Evolutionary conservation across 2,113 vertebrate genomes (phyloP).

Genomic region (Chaenogobius annularis): DNA sequence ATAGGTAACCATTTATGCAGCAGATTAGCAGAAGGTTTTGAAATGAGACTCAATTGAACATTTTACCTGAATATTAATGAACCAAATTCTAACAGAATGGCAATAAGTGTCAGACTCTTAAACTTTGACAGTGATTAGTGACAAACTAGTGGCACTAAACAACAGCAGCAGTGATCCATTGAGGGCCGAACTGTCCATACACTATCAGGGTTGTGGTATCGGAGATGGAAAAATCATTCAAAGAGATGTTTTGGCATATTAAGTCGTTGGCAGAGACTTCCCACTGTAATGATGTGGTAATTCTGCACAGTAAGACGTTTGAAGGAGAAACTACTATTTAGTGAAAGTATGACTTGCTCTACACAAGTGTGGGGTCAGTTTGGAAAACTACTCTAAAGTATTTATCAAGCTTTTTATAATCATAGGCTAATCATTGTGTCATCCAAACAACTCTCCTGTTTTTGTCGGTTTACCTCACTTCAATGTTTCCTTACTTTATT

Average conservation of each 20-base stretch:
- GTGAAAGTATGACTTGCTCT: slow-evolving; percentile 34
- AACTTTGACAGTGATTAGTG: not conserved
- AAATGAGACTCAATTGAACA: not conserved
- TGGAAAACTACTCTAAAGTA: slow-evolving; percentile 18
- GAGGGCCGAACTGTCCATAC: not conserved
- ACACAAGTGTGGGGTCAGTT: slow-evolving; percentile 6
- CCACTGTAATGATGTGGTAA: slow-evolving; percentile 11
- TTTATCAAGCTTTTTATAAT: not conserved
- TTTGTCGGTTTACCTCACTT: not conserved
- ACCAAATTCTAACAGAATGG: not conserved
- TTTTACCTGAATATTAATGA: not conserved
- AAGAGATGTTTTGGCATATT: slow-evolving; percentile 1
- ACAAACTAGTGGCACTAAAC: not conserved
- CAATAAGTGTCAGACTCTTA: not conserved
- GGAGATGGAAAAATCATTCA: not conserved
- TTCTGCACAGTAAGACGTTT: slow-evolving; percentile 5
- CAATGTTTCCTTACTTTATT: not conserved
- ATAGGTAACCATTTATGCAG: not conserved
- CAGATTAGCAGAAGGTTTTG: not conserved
- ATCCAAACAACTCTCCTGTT: not conserved
- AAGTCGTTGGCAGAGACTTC: not conserved
- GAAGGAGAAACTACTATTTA: slow-evolving; percentile 13
- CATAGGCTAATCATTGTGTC: not conserved
- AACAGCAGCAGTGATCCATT: not conserved
- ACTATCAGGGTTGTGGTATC: not conserved